Percentiles rank a stretch among this genome's conserved stretches.
Evolutionary conservation across 2,888 invertebrate species (phyloP).

Genomic region (Monochamus alternatus): DNA sequence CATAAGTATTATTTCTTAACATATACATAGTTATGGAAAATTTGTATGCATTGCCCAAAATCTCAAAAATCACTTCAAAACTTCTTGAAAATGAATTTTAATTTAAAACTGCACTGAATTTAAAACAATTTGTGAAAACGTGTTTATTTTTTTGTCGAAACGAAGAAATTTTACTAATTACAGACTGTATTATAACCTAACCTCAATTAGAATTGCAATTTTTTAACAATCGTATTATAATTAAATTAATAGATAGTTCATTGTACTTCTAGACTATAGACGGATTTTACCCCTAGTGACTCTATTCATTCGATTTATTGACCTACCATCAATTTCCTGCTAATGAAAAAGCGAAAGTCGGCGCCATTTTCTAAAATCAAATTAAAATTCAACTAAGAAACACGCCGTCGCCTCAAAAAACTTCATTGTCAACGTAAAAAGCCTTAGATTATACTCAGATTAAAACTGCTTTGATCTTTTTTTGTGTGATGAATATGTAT

Average conservation of each 20-base stretch:
- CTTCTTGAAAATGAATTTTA: no score
- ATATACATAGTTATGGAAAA: no score
- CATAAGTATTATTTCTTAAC: no score
- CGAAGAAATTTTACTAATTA: no score
- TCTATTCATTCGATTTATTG: slow-evolving; percentile 12
- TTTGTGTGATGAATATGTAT: neutral
- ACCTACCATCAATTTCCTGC: slow-evolving; percentile 3
- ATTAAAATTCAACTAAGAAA: neutral
- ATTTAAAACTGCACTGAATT: no score
- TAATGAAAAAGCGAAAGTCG: neutral
- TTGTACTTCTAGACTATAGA: neutral
- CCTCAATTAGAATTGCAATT: neutral
- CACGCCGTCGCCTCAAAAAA: neutral
- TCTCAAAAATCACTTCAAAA: no score
- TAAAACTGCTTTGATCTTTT: neutral
- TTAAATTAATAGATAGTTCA: neutral
- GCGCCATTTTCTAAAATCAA: neutral
- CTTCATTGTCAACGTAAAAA: neutral
- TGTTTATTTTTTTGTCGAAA: no score
- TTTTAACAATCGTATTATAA: slow-evolving; percentile 13
- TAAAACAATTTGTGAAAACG: no score
- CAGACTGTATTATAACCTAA: neutral
- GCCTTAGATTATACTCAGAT: neutral
- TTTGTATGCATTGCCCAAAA: no score
- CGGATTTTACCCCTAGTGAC: slow-evolving; percentile 10